Base-by-base conservation (phyloP, 2,797 vertebrate species). In the Martes flavigula region DNA sequence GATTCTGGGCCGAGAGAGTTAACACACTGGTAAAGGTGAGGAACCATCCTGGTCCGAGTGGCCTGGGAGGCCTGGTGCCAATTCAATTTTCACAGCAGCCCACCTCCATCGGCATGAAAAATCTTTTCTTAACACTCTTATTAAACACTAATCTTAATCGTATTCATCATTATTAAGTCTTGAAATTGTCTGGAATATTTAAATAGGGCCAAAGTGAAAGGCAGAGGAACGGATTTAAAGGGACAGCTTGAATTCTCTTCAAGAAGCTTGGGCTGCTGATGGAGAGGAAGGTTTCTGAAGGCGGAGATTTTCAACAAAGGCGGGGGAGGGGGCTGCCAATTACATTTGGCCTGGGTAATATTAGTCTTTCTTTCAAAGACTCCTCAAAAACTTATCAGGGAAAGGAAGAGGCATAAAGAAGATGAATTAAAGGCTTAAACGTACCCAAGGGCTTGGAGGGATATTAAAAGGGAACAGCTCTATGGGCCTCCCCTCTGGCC, bases 111-210 rank as follows among this genome's bases (percentile, higher is more conserved):
- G 48, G 96, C 98, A 98, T 98, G 98, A 99, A 98, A 98, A 98
- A 98, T 98, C 98, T 98, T 98, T 98, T 98, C 97, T 98, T 98
- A 98, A 98, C 97, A 91, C 95, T 98, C 97, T 98, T 98, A 98
- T 99, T 98, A 98, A 98, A 98, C 97, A 97, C 98, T 98, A 99
- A 98, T 99, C 98, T 98, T 97, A 98, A 98, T 98, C 98, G 25
- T 98, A 98, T 99, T 98, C 98, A 98, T 98, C 99, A 98, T 98
- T 98, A 98, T 98, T 98, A 99, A 98, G 96, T 58, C 98, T 98
- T 94, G 86, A 98, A 99, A 98, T 98, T 98, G 98, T 97, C 97
- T 94, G 97, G 98, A 98, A 98, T 98, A 98, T 98, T 98, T 98
- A 98, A 99, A 99, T 98, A 98, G 97, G 94, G 89, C 97, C 98